These are phyloP conservation scores for Ramazzottius varieornatus DNA, from an alignment of 2,888 invertebrate species.

Conservation along the genomic window DNA sequence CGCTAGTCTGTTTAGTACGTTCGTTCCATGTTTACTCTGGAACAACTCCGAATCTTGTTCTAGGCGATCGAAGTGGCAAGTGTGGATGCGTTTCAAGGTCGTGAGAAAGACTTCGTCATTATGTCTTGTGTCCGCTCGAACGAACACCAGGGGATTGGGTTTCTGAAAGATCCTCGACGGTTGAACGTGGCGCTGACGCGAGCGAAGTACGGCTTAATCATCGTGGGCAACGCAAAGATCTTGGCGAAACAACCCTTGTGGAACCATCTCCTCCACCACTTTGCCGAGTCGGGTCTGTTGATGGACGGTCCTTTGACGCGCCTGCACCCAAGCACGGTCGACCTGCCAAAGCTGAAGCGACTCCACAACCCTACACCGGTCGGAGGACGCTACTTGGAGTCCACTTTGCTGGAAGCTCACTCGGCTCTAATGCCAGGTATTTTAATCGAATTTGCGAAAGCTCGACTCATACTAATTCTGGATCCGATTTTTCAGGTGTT, in stretches of 20 bases:
- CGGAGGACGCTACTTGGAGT: neutral
- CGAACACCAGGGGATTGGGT: slow-evolving; percentile 94
- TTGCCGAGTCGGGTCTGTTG: slow-evolving; percentile 3
- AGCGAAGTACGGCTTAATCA: slow-evolving; percentile 36
- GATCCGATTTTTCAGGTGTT: no score
- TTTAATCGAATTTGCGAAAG: no score
- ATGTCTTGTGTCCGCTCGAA: slow-evolving; percentile 97
- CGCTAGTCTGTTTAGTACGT: no score
- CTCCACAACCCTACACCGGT: neutral
- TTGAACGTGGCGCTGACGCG: slow-evolving; percentile 91
- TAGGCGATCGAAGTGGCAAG: slow-evolving; percentile 94
- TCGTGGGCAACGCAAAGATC: slow-evolving; percentile 6
- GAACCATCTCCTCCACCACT: slow-evolving; percentile 56
- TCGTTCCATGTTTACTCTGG: no score
- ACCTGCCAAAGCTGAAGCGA: neutral
- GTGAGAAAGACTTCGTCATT: slow-evolving; percentile 95
- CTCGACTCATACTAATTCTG: no score
- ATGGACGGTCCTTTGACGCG: neutral
- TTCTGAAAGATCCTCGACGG: slow-evolving; percentile 84
- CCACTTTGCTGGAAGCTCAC: neutral
- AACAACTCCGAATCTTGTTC: neutral
- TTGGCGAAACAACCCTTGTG: slow-evolving; percentile 52
- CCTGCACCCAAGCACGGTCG: neutral
- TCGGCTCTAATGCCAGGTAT: neutral
- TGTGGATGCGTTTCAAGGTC: slow-evolving; percentile 94